phyloP scores from a whole-genome alignment of 2,113 vertebrate species.

The Callospermophilus lateralis region DNA sequence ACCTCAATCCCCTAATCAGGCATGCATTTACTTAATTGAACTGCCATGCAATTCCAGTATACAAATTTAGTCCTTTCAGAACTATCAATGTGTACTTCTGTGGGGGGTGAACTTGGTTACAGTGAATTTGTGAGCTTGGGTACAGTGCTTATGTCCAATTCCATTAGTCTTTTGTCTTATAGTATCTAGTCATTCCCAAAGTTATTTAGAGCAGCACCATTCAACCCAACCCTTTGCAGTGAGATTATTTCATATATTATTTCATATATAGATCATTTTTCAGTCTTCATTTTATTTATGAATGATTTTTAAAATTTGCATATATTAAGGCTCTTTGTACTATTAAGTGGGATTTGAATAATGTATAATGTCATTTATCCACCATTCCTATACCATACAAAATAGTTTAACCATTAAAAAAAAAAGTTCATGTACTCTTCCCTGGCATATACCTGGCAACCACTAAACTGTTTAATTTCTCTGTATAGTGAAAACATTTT shows the following conservation, averaged over 20 bases:
- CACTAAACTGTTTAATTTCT: background rate
- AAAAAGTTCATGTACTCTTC: background rate
- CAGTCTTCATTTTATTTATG: background rate
- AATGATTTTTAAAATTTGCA: background rate
- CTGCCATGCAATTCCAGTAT: background rate
- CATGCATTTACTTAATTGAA: background rate
- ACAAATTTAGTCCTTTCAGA: background rate
- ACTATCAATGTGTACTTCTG: background rate
- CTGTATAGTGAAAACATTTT: background rate
- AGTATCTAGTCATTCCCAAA: background rate
- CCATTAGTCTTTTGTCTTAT: background rate
- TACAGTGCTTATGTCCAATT: background rate
- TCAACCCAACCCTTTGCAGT: background rate
- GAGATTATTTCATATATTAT: background rate
- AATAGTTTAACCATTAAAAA: background rate
- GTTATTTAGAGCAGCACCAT: background rate
- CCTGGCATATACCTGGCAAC: background rate
- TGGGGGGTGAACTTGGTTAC: background rate
- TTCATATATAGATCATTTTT: background rate
- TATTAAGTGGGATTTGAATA: conserved; percentile 7
- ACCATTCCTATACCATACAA: background rate
- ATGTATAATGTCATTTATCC: background rate
- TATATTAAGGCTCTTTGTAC: background rate
- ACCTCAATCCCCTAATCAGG: background rate
- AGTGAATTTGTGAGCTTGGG: background rate